phyloP scores from a whole-genome alignment of 2,797 vertebrate genomes.

The Gymnothorax reevesii region DNA sequence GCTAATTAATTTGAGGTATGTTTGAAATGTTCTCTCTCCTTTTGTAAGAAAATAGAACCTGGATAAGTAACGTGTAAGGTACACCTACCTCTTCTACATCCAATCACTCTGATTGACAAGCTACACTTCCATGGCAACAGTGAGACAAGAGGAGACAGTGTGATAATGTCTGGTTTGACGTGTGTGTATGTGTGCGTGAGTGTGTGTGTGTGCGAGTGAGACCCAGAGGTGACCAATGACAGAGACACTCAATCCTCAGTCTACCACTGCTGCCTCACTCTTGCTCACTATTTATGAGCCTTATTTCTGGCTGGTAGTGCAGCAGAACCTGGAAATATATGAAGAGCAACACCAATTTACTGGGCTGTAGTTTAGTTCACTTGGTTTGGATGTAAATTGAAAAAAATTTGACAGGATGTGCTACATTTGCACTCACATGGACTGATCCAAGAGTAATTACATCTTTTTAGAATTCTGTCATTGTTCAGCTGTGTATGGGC shows the following conservation, averaged over 20 bases:
- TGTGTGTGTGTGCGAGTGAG: background rate
- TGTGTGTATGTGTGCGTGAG: background rate
- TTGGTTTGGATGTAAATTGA: no score
- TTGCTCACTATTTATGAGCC: background rate
- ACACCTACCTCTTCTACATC: conserved; percentile 4
- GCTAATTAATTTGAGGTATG: background rate
- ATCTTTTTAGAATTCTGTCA: no score
- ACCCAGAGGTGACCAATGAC: conserved; percentile 5
- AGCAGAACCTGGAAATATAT: no score
- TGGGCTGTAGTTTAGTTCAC: no score
- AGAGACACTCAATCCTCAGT: conserved; percentile 21
- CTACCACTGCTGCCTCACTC: background rate
- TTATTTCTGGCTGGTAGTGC: background rate
- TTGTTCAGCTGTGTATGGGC: no score
- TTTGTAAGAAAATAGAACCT: background rate
- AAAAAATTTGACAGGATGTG: no score
- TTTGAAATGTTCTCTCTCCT: conserved; percentile 34
- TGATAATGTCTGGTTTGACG: background rate
- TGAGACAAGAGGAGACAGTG: background rate
- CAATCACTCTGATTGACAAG: conserved; percentile 44
- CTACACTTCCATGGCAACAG: conserved; percentile 50
- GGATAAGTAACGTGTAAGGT: background rate
- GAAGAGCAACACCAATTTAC: no score
- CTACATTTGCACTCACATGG: no score
- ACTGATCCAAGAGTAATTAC: no score